Conservation (phyloP, 1,140 invertebrate species). For the Temnothorax curvispinosus region DNA sequence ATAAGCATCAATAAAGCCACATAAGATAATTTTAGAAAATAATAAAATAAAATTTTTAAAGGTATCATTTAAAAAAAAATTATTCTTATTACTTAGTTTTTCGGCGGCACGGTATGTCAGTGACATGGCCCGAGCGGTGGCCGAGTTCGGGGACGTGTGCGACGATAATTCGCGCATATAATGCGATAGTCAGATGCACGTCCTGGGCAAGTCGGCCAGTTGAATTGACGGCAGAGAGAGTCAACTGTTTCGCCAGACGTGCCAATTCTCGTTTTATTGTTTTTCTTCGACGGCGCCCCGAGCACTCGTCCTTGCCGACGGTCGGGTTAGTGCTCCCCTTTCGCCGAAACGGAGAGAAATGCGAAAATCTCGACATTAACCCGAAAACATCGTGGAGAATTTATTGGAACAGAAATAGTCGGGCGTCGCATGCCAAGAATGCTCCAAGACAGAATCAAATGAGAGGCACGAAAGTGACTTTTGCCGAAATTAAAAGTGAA, state of each 20-base stretch:
- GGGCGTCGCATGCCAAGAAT: constrained; percentile 10
- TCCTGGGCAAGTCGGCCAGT: constrained; percentile 64
- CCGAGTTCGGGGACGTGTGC: background rate
- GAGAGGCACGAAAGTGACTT: background rate
- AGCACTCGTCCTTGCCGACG: constrained; percentile 69
- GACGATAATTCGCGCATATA: constrained; percentile 53
- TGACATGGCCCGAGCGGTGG: constrained; percentile 25
- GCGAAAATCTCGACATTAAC: constrained; percentile 58
- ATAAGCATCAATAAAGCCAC: background rate
- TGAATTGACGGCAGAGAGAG: constrained; percentile 67
- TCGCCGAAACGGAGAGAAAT: constrained; percentile 60
- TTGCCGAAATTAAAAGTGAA: background rate
- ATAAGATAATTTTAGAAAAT: background rate
- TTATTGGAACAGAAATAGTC: constrained; percentile 30
- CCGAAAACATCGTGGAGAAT: constrained; percentile 39
- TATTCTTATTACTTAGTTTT: background rate
- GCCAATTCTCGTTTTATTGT: constrained; percentile 74
- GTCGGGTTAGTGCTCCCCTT: constrained; percentile 70
- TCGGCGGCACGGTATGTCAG: constrained; percentile 15
- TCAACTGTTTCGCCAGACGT: constrained; percentile 75
- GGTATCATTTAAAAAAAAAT: background rate
- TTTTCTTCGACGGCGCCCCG: constrained; percentile 66
- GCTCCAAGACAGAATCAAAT: constrained; percentile 11
- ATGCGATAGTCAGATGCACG: constrained; percentile 61
- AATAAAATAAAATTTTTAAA: background rate